phyloP scores from a whole-genome alignment of 1,140 invertebrate species.

The Magallana gigas region DNA sequence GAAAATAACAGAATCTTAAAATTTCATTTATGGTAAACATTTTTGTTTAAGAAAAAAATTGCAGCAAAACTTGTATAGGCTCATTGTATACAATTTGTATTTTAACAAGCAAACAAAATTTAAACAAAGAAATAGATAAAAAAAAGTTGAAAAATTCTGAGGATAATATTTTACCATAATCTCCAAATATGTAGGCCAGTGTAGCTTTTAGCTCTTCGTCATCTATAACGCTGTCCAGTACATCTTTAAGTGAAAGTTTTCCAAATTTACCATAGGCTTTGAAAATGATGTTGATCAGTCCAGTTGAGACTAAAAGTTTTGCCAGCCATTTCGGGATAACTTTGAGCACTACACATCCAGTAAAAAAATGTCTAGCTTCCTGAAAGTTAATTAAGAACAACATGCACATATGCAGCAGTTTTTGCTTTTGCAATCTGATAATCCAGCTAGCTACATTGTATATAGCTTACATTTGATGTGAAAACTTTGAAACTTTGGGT shows the following conservation, averaged over 20 bases:
- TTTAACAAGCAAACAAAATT: too few species aligned
- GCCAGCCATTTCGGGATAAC: slow-evolving; percentile 73
- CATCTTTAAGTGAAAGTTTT: slow-evolving; percentile 61
- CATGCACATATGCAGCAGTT: too few species aligned
- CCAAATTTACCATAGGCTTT: slow-evolving; percentile 68
- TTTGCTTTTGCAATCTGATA: too few species aligned
- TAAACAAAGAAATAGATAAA: too few species aligned
- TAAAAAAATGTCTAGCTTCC: slow-evolving; percentile 3
- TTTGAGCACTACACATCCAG: slow-evolving; percentile 74
- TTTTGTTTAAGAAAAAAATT: too few species aligned
- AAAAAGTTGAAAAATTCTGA: not conserved
- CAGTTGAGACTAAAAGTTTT: slow-evolving; percentile 70
- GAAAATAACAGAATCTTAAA: too few species aligned
- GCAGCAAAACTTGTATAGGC: too few species aligned
- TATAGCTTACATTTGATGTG: not conserved
- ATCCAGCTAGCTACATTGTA: too few species aligned
- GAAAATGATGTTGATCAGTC: slow-evolving; percentile 69
- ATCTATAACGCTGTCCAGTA: slow-evolving; percentile 73
- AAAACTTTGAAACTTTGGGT: not conserved
- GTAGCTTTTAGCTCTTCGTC: slow-evolving; percentile 78
- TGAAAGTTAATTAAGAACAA: slow-evolving; percentile 1
- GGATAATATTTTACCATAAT: slow-evolving; percentile 73
- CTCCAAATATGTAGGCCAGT: slow-evolving; percentile 79
- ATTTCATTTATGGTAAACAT: too few species aligned
- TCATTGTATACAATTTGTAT: too few species aligned